Base-by-base conservation (phyloP, 2,888 invertebrate genomes). In the Cantharis nigra region DNA sequence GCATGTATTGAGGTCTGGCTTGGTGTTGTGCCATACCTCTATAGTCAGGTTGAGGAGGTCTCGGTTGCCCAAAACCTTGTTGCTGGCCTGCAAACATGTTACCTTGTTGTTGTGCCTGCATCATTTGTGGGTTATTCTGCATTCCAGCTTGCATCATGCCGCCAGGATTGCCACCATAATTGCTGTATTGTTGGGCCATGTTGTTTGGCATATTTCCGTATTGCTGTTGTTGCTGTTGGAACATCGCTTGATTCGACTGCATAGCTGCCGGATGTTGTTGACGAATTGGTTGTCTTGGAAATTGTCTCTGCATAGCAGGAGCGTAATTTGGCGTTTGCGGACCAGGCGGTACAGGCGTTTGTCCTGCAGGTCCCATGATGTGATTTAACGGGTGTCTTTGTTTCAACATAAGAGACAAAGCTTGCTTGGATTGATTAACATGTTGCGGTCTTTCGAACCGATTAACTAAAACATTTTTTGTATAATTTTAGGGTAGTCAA, bases 401-500 rank as follows among this genome's bases (percentile, higher is more conserved):
- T 0, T 96, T 91, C 73, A 97, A 89, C 96, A 97, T 95, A 84
- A 96, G 94, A 71, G 95, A 95, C 63, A 97, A 89, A 0, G 97
- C 97, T 86, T 95, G 96, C 85, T 97, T 97, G 5, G 95, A 94
- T 82, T 94, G 94, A 86, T 94, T 94, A 82, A 94, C 88, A 72
- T 87, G 87, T 79, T 87, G 87, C 0, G 89, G 89, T 18, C 90
- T 83, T 80, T 90, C 90, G 80, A 90, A 90, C 77, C 90, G 86
- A 80, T 89, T 89, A 14, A 89, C 89, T 84, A 83, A 20, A 72
- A 72, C 33, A 33, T 23, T 3, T 23, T 26, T 49, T 49, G 49
- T 49, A n/a, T n/a, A n/a, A 13, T 0, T 49, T 49, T n/a, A 5
- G 2, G 7, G n/a, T n/a, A 64, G 16, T 5, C 7, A 26, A 63